Evolutionary conservation across 2,888 invertebrate genomes (phyloP), one percentile per base, ranked within the genome.

Genomic region (Melipona beecheii): DNA sequence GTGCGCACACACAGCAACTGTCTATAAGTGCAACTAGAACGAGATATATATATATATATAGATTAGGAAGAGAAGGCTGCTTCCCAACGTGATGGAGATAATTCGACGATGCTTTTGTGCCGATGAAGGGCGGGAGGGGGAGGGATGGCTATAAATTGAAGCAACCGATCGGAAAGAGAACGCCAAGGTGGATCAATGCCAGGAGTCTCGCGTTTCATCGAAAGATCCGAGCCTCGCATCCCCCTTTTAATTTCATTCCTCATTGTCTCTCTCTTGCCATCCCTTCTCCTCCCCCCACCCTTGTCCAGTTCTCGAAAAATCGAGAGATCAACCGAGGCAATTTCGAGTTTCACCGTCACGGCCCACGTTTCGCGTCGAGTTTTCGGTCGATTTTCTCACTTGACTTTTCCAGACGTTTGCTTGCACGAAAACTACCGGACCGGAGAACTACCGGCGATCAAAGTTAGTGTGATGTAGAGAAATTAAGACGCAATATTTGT

Each of bases 71-170:
- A 62, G 1, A 65, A 21, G n/a, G 43, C 52, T 78, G 72, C 31
- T 77, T 68, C 56, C 66, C 65, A 36, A 36, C 36, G n/a, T 65
- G 19, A 56, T n/a, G 69, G 86, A 88, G 82, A 89, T 88, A 87
- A 88, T 89, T 88, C 83, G 82, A 56, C 70, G 77, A 78, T 69
- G 86, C 89, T 87, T 89, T 89, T 88, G 88, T 84, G 72, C 73
- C 36, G 27, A 9, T 11, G 11, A 9, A 9, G 9, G 43, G n/a
- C n/a, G n/a, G n/a, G n/a, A 1, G 36, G 1, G 36, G 36, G 9
- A 9, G 36, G 81, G 73, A 88, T 66, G 75, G 84, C 83, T 84
- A 89, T 86, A 89, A 89, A 89, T 89, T 84, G 74, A 83, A 64
- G 72, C 72, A 78, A 86, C 78, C 79, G 77, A 86, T 83, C 74